Conservation (phyloP, 2,888 invertebrate genomes). For the Drosophila anomelani region DNA sequence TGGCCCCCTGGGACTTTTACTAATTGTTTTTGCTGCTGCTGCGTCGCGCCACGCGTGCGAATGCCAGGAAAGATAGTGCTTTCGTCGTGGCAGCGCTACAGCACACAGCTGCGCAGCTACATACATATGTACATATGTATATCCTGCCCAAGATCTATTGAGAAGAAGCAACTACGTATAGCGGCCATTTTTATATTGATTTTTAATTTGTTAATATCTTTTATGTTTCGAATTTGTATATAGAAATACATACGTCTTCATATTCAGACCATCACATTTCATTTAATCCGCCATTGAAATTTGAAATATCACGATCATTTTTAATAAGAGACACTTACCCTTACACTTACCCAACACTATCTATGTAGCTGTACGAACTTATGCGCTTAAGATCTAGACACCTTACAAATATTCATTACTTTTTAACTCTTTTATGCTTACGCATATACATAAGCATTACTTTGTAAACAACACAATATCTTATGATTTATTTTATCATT, state of each 20-base stretch:
- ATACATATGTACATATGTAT: constrained; percentile 85
- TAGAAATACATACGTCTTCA: constrained; percentile 23
- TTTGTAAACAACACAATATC: constrained; percentile 25
- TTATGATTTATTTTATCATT: too few species aligned
- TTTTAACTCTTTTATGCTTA: constrained; percentile 30
- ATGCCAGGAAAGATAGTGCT: constrained; percentile 83
- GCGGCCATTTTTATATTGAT: constrained; percentile 25
- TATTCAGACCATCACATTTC: constrained; percentile 7
- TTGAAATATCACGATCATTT: constrained; percentile 41
- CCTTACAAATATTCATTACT: constrained; percentile 24
- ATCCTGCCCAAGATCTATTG: constrained; percentile 91
- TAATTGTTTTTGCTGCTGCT: constrained; percentile 87
- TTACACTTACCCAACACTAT: constrained; percentile 7
- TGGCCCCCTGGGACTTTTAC: constrained; percentile 86
- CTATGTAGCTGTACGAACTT: constrained; percentile 41
- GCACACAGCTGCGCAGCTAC: constrained; percentile 89
- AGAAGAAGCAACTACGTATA: constrained; percentile 52
- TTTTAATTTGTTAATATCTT: constrained; percentile 27
- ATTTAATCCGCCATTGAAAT: constrained; percentile 23
- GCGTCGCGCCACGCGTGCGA: constrained; percentile 89
- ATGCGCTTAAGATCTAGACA: constrained; percentile 49
- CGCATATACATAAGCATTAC: constrained; percentile 54
- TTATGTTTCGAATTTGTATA: constrained; percentile 52
- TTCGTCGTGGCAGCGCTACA: constrained; percentile 93
- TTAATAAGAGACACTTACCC: background rate